Base-by-base conservation (phyloP, 2,113 vertebrate species). In the Arizona elegans region DNA sequence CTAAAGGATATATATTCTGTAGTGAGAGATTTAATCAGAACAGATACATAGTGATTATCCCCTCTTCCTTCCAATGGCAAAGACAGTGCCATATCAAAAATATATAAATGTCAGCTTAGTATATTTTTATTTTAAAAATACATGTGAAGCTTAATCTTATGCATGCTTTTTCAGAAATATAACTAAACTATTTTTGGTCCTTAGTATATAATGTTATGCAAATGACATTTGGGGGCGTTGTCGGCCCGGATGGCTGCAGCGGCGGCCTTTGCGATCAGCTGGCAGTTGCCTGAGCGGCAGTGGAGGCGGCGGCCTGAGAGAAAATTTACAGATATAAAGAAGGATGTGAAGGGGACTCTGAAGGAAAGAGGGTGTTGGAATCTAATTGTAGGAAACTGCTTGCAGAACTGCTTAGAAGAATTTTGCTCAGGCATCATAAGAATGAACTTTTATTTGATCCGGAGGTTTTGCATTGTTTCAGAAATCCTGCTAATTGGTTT, bases 11-110 rank as follows among this genome's bases (percentile, higher is more conserved):
- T 11, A 95, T 92, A 93, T 93, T 75, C 19, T 19, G 87, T 23
- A 13, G 13, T 54, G 62, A 62, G 92, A 93, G 50, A 93, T 54
- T 81, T 95, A 94, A 91, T 95, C 86, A 95, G 43, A 24, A 91
- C 1, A 55, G 8, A 17, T 24, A 91, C 86, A 92, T 33, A 93
- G 23, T 29, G 1, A 3, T 91, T 91, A 89, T 10, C 12, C 8
- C 90, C 54, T 26, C 33, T 55, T 47, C 53, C 33, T 19, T 54
- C 52, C 24, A 92, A 47, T 54, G 9, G 2, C 19, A 93, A 56
- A 50, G 0, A 92, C 90, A 94, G 87, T 58, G 11, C n/a, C 93
- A 38, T 90, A 26, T 5, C 13, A 13, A 93, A 43, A 55, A 43
- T 0, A 21, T 33, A 33, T 56, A 47, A 86, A 8, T 70, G 7